phyloP scores from a whole-genome alignment of 2,113 vertebrate species.

The Corythornis cristatus region DNA sequence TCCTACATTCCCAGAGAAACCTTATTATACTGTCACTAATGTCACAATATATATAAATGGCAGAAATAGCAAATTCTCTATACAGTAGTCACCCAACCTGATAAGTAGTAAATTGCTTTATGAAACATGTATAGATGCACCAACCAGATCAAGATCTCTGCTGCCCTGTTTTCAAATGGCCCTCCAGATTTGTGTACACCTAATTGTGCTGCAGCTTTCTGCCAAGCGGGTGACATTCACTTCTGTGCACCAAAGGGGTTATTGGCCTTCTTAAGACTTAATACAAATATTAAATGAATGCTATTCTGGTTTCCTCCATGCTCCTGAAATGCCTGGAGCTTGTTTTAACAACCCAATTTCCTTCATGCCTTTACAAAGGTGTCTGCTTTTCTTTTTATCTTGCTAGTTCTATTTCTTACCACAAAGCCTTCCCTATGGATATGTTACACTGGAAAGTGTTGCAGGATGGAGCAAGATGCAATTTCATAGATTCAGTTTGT shows the following conservation, averaged over 20 bases:
- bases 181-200: not conserved
- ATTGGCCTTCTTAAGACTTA: not conserved
- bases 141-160: not conserved
- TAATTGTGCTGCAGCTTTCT: not conserved
- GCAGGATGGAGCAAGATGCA: not conserved
- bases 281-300: not conserved
- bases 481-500: not conserved
- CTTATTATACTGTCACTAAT: too few relatives aligned
- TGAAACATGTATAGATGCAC: not conserved
- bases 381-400: not conserved
- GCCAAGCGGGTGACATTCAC: not conserved
- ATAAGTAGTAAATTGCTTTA: not conserved
- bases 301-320: not conserved
- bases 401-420: not conserved
- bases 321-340: not conserved
- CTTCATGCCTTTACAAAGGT: not conserved
- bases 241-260: not conserved
- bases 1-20: too few relatives aligned
- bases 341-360: not conserved
- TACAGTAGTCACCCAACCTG: not conserved
- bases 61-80: constrained; percentile 8
- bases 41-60: too few relatives aligned
- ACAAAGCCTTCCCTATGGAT: not conserved
- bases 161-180: not conserved
- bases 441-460: not conserved